These are phyloP conservation scores for Psittacula cyanocephala DNA, from an alignment of 2,113 vertebrate species.

Conservation along the genomic window DNA sequence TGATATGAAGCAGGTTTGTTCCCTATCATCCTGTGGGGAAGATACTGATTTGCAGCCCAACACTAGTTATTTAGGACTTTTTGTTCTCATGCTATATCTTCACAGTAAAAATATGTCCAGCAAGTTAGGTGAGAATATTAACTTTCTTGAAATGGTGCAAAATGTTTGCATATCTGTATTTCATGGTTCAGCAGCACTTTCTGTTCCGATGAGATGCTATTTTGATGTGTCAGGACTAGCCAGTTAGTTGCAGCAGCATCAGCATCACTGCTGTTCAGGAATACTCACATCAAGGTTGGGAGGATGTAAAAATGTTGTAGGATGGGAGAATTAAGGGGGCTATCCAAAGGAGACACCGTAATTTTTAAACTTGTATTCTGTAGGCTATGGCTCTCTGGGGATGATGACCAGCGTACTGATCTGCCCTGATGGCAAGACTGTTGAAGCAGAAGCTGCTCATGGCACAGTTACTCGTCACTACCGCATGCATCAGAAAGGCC, in stretches of 20 bases:
- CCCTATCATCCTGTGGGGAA: not conserved
- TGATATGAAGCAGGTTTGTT: not conserved
- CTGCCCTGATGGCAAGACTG: conserved; percentile 94
- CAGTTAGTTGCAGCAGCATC: not conserved
- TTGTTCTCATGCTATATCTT: not conserved
- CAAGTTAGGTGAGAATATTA: not conserved
- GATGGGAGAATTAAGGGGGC: not conserved
- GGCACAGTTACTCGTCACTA: conserved; percentile 97
- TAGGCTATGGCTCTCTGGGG: conserved; percentile 95
- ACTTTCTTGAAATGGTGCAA: not conserved
- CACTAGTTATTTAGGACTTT: not conserved
- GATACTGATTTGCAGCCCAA: not conserved
- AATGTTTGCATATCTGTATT: not conserved
- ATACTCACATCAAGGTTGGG: not conserved
- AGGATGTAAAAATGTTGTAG: not conserved
- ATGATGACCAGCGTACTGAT: conserved; percentile 98
- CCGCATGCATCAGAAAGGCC: conserved; percentile 93
- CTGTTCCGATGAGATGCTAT: not conserved
- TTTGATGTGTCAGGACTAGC: not conserved
- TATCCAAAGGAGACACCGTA: not conserved
- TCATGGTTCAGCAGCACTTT: not conserved
- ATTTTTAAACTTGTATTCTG: not conserved
- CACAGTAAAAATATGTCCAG: not conserved
- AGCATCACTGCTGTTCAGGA: not conserved
- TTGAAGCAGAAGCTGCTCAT: conserved; percentile 95